A percentile compares a stretch with the other conserved stretches of the same genome.
Conservation (phyloP, 1,140 invertebrate species). For the Aphis gossypii region DNA sequence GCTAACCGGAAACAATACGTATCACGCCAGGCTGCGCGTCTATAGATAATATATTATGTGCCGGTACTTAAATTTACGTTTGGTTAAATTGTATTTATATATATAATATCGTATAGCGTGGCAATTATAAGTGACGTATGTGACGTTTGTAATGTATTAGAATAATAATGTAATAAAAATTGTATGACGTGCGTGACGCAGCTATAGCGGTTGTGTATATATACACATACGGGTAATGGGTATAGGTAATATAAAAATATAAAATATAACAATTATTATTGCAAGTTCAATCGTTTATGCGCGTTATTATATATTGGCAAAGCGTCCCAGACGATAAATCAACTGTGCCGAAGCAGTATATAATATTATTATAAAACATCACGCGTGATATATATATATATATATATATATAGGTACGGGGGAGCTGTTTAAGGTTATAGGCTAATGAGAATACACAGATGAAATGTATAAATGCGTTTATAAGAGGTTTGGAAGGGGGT, state of each 20-base stretch:
- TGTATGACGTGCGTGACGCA: not conserved
- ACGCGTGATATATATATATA: no score
- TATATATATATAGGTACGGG: not conserved
- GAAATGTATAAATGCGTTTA: not conserved
- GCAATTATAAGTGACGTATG: not conserved
- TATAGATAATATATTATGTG: not conserved
- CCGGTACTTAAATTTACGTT: not conserved
- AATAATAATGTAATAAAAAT: slow-evolving; percentile 3
- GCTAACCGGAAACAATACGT: slow-evolving; percentile 1
- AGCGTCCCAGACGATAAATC: not conserved
- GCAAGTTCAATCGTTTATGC: not conserved
- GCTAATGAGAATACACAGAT: not conserved
- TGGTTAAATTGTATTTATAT: not conserved
- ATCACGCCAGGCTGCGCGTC: not conserved
- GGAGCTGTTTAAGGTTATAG: not conserved
- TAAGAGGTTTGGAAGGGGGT: not conserved
- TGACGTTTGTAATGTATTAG: slow-evolving; percentile 6
- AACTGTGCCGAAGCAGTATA: not conserved
- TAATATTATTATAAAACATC: not conserved
- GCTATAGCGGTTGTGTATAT: not conserved
- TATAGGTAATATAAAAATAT: not conserved
- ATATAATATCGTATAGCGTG: not conserved
- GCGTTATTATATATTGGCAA: not conserved
- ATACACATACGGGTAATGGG: not conserved
- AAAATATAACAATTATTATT: not conserved